Percentiles rank a stretch among this genome's conserved stretches.
Evolutionary conservation across 2,113 vertebrate genomes (phyloP).

Genomic region (Dendrocopos noguchii): DNA sequence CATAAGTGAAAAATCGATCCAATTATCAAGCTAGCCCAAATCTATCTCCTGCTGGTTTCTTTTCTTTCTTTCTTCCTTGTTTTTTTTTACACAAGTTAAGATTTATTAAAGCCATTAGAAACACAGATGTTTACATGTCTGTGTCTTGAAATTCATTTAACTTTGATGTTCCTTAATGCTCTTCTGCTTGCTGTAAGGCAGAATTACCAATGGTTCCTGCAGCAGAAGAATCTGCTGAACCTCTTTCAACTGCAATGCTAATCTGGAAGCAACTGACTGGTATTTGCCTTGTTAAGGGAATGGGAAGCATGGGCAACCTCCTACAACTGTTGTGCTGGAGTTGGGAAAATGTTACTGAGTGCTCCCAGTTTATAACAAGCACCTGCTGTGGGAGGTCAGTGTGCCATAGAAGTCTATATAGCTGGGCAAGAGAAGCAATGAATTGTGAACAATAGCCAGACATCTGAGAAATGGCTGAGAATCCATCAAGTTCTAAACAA

Average conservation of each 20-base stretch:
- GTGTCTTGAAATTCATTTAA: constrained; percentile 70
- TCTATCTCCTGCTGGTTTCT: background rate
- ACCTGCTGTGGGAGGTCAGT: background rate
- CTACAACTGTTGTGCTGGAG: background rate
- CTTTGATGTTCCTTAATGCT: constrained; percentile 49
- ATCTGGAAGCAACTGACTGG: background rate
- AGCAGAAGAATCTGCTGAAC: background rate
- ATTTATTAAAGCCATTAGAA: constrained; percentile 74
- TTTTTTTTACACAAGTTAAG: background rate
- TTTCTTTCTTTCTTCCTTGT: background rate
- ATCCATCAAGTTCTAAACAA: background rate
- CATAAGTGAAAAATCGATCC: constrained; percentile 77
- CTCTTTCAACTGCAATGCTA: background rate
- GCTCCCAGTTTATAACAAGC: background rate
- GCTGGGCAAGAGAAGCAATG: background rate
- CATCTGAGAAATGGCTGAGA: background rate
- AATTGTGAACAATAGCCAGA: background rate
- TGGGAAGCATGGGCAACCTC: background rate
- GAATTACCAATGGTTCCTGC: constrained; percentile 55
- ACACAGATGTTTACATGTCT: constrained; percentile 75
- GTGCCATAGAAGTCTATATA: background rate
- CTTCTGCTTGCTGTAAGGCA: constrained; percentile 22
- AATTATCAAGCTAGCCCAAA: constrained; percentile 71
- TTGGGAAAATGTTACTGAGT: background rate
- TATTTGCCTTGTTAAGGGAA: background rate